Conservation (phyloP, 2,113 vertebrate genomes). For the Albula glossodonta region DNA sequence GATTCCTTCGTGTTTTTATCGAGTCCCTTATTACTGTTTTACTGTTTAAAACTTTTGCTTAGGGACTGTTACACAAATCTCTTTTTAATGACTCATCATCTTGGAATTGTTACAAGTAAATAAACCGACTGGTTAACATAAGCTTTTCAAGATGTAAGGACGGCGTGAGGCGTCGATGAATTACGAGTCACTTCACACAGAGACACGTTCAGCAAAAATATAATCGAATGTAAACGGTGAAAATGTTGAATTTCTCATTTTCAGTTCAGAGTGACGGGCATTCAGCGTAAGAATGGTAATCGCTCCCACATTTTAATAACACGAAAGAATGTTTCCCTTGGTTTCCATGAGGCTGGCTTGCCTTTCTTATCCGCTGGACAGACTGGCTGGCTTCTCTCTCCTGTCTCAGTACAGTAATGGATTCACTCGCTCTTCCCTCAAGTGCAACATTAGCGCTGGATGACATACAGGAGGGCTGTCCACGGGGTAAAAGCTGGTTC, state of each 20-base stretch:
- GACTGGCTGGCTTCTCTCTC: slow-evolving; percentile 1
- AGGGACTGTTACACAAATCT: slow-evolving; percentile 10
- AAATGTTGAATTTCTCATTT: slow-evolving; percentile 21
- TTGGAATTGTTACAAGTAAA: slow-evolving; percentile 14
- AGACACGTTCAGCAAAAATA: slow-evolving; percentile 1
- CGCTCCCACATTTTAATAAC: slow-evolving; percentile 36
- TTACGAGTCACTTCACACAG: neutral
- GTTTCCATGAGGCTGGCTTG: neutral
- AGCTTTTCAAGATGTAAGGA: slow-evolving; percentile 19
- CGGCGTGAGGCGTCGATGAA: neutral
- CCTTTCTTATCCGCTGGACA: neutral
- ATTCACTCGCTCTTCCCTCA: neutral
- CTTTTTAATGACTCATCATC: slow-evolving; percentile 16
- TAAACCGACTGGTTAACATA: slow-evolving; percentile 1
- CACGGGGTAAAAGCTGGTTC: neutral
- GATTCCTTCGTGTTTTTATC: neutral
- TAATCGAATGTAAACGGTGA: neutral
- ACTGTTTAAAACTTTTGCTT: neutral
- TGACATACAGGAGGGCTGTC: neutral
- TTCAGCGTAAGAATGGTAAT: slow-evolving; percentile 21
- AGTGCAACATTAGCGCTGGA: neutral
- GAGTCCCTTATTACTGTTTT: neutral
- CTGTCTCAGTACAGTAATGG: slow-evolving; percentile 5
- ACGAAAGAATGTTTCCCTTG: neutral
- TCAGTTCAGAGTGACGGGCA: slow-evolving; percentile 17